Evolutionary conservation across 2,113 vertebrate species (phyloP), one percentile per base, ranked within the genome.

Genomic region (Poeciliopsis occidentalis): DNA sequence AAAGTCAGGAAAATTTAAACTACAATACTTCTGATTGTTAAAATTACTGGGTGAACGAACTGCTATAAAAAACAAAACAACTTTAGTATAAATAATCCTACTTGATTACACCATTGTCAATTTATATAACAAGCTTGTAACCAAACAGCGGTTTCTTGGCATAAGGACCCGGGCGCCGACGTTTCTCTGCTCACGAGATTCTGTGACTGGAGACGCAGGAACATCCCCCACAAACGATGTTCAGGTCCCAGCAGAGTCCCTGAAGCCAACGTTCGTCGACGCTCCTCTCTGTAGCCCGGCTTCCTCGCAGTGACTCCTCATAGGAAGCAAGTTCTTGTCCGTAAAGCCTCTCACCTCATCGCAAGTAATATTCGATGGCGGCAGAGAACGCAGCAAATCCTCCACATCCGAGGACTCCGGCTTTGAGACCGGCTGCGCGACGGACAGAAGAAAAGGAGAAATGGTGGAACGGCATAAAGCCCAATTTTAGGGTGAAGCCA

Each of bases 331-430:
- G 6, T 32, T n/a, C 37, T 77, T 15, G 66, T 73, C 67, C 61
- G 41, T 26, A 1, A 0, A 54, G 32, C 24, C 6, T 4, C 47
- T 39, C 15, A 27, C 13, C 71, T 95, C 95, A 98, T 68, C 97
- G 92, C 0, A 99, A 90, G 75, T 99, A 99, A 85, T 99, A 98
- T 87, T 99, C 95, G 0, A 99, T 98, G 0, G 96, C 98, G 1
- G 97, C 97, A 0, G 98, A 99, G 87, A 99, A 99, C 0, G 97
- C 98, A 5, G 97, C 97, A 39, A 99, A 99, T 19, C 97, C 98
- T 60, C 96, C 98, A 63, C 98, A 99, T 75, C 98, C 97, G 3
- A 99, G 93, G 64, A 94, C 91, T 1, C 98, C 98, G 0, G 98
- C 98, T 91, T 99, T 97, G 54, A 97, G 61, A 2, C 98, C 98